Conservation (phyloP, 2,888 invertebrate species). For the Dioctria linearis region DNA sequence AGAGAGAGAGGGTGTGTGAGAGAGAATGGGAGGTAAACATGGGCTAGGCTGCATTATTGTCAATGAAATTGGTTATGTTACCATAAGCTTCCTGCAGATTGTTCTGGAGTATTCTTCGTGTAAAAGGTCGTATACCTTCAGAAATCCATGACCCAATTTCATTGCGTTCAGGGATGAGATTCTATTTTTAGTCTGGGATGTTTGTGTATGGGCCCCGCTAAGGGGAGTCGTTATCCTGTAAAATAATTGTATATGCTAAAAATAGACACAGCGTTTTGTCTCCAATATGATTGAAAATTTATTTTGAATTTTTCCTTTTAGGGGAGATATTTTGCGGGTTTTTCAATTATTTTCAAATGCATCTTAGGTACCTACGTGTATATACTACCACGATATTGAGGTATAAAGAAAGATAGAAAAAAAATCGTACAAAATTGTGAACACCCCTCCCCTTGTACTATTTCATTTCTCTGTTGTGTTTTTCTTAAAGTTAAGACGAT, state of each 20-base stretch:
- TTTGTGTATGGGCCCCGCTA: conserved; percentile 8
- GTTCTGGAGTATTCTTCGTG: background rate
- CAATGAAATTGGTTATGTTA: conserved; percentile 68
- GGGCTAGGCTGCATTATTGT: conserved; percentile 60
- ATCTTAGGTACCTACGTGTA: no score
- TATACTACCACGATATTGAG: no score
- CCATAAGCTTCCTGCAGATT: conserved; percentile 50
- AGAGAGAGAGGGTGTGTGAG: conserved; percentile 31
- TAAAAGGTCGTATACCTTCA: conserved; percentile 61
- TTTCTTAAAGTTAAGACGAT: no score
- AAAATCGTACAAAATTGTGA: no score
- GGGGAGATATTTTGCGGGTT: background rate
- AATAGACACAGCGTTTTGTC: background rate
- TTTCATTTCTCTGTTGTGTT: no score
- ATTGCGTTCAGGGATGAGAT: conserved; percentile 58
- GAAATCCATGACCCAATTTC: conserved; percentile 58
- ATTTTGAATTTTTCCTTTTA: background rate
- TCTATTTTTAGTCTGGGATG: conserved; percentile 57
- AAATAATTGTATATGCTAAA: conserved; percentile 1
- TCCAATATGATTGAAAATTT: background rate
- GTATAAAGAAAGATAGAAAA: no score
- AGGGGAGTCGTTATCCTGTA: background rate
- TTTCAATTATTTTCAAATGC: background rate
- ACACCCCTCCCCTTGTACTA: no score
- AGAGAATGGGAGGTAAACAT: conserved; percentile 66